Evolutionary conservation across 2,888 invertebrate genomes (phyloP).

Genomic region (Sesia bembeciformis): DNA sequence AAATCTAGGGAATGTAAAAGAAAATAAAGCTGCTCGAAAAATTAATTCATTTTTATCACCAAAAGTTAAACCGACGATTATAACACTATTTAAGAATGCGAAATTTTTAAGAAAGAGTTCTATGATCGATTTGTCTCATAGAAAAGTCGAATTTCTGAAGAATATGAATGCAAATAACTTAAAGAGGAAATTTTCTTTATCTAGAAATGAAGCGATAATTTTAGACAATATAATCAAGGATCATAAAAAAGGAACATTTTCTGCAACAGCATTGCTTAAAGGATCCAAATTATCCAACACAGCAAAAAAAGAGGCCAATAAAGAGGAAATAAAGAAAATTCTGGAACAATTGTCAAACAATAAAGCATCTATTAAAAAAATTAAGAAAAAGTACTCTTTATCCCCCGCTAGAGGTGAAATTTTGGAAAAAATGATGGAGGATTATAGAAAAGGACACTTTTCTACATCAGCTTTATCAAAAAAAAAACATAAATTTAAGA

Average conservation of each 20-base stretch:
- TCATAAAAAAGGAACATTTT: conserved; percentile 13
- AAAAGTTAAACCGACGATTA: background rate
- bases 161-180: conserved; percentile 11
- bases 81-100: background rate
- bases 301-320: conserved; percentile 10
- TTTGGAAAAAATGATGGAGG: conserved; percentile 22
- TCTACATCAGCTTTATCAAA: conserved; percentile 14
- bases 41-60: background rate
- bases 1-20: conserved; percentile 18
- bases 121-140: background rate
- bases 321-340: conserved; percentile 2
- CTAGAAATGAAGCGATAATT: conserved; percentile 9
- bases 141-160: background rate
- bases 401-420: conserved; percentile 11
- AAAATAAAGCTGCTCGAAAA: conserved; percentile 12
- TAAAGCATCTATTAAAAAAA: background rate
- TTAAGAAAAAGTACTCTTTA: conserved; percentile 7
- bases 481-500: conserved; percentile 14
- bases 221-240: conserved; percentile 15
- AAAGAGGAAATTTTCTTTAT: conserved; percentile 14
- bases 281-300: conserved; percentile 4
- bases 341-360: background rate
- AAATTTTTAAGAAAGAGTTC: background rate
- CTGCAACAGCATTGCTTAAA: conserved; percentile 6
- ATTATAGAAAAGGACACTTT: conserved; percentile 21